Conservation (phyloP, 2,888 invertebrate species). For the Patella pellucida region DNA sequence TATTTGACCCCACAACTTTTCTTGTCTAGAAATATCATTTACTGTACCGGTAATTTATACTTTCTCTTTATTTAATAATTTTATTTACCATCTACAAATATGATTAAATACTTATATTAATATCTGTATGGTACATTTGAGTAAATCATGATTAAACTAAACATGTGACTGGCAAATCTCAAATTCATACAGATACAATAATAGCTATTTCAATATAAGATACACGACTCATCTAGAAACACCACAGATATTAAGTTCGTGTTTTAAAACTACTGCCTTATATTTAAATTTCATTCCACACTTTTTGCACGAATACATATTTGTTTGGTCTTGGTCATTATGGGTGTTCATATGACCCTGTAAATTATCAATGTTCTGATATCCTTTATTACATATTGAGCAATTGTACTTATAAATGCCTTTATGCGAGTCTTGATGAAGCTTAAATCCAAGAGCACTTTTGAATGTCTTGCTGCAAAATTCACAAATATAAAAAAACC, state of each 20-base stretch:
- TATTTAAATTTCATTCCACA: background rate
- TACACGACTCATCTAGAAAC: background rate
- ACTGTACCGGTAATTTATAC: no score
- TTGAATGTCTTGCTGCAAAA: background rate
- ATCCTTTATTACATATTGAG: background rate
- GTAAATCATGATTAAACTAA: no score
- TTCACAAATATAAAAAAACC: background rate
- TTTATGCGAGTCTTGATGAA: background rate
- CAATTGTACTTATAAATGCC: background rate
- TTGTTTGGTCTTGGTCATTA: background rate
- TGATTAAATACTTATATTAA: no score
- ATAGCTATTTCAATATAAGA: no score
- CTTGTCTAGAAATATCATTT: no score
- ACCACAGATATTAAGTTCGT: background rate
- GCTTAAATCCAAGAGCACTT: background rate
- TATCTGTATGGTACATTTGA: no score
- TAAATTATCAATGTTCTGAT: constrained; percentile 5
- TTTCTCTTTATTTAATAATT: no score
- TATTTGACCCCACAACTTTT: no score
- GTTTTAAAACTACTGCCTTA: background rate
- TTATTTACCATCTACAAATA: no score
- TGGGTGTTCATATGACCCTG: background rate
- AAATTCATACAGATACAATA: no score
- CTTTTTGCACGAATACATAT: background rate
- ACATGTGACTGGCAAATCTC: no score